Evolutionary conservation across 2,888 invertebrate genomes (phyloP).

Genomic region (Coenonympha arcania): DNA sequence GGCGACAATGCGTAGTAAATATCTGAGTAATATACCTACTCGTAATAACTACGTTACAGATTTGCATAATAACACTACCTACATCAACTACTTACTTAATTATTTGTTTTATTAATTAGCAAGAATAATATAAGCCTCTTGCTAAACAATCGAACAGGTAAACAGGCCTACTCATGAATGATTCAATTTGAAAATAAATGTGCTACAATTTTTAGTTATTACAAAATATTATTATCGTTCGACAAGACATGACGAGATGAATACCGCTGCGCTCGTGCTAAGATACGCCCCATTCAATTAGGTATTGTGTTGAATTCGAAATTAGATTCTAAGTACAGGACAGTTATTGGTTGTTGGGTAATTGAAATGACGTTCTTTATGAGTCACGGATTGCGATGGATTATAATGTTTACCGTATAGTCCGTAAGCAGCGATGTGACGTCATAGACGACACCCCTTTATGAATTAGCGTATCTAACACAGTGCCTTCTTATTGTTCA

Average conservation of each 20-base stretch:
- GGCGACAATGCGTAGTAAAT: too few species aligned
- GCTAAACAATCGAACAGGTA: too few species aligned
- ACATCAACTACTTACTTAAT: too few species aligned
- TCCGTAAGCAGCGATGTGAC: conserved; percentile 8
- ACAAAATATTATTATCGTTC: conserved; percentile 11
- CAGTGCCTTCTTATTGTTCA: too few species aligned
- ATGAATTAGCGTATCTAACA: too few species aligned
- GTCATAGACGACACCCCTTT: conserved; percentile 6
- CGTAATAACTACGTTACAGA: too few species aligned
- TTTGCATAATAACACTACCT: too few species aligned
- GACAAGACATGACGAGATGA: conserved; percentile 47
- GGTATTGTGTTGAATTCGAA: conserved; percentile 60
- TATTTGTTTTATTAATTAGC: too few species aligned
- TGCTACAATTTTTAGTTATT: neutral
- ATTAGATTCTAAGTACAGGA: conserved; percentile 48
- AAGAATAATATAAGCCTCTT: too few species aligned
- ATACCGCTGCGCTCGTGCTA: conserved; percentile 56
- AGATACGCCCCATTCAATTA: conserved; percentile 61
- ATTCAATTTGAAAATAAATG: neutral
- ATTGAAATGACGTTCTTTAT: conserved; percentile 52
- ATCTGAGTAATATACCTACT: too few species aligned
- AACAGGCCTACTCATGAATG: too few species aligned
- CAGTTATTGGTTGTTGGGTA: conserved; percentile 44
- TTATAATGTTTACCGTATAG: conserved; percentile 10
- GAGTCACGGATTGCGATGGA: conserved; percentile 30